Base-by-base conservation (phyloP, 2,888 invertebrate species). In the Chromoteleia sp. region DNA sequence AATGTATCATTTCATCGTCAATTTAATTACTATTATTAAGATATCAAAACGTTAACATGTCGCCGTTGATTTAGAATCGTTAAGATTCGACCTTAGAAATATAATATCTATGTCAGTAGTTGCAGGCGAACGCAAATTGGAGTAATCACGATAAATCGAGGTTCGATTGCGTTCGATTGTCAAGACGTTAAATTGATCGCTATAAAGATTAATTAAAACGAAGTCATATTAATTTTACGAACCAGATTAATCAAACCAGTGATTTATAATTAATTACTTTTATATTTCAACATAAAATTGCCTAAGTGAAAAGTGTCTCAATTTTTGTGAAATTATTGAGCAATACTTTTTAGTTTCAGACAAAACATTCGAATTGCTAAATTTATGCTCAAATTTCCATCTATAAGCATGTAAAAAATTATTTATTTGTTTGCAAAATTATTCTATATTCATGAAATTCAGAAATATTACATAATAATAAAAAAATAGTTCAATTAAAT, bases 21-120 rank as follows among this genome's bases (percentile, higher is more conserved):
- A 25, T 25, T 6, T 25, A 4, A 25, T 25, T 25, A 25, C 29
- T 12, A 6, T 21, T 14, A 12, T 52, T 21, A 25, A 2, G 29
- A 21, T 52, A 14, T 14, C 29, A 19, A 48, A n/a, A n/a, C 25
- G 8, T 33, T 33, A 33, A 33, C 5, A 33, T 33, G 8, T 33
- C 7, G 33, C 7, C 8, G 33, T 8, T 8, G 5, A 8, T 8
- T 33, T 17, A 25, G 5, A 25, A 2, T 54, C 14, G 25, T 59
- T 45, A n/a, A 30, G 6, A 17, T 45, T 61, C 14, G n/a, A 17
- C 10, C 33, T 17, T 10, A 12, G 33, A 39, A 33, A 50, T 21
- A 21, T 1, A 14, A 50, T 65, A 65, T 54, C 29, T 54, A 30
- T 67, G 67, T 52, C 65, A 65, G 65, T 54, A 43, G 67, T 67